Evolutionary conservation across 1,140 invertebrate genomes (phyloP).

Genomic region (Mamestra configurata): DNA sequence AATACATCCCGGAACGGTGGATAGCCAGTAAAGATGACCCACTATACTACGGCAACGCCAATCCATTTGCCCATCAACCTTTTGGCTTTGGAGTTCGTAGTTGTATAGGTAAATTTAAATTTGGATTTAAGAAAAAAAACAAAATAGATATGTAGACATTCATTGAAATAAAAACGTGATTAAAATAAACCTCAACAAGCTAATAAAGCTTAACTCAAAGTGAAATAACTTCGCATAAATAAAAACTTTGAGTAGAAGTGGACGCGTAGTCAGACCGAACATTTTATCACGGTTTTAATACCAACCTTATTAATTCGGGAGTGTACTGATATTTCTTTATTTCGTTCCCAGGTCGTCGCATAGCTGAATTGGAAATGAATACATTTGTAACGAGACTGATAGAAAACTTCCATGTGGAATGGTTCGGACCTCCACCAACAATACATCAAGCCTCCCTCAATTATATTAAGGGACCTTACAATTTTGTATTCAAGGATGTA

Average conservation of each 20-base stretch:
- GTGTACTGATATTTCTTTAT: not conserved
- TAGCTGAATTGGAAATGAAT: conserved; percentile 92
- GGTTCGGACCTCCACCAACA: conserved; percentile 79
- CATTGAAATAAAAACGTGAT: too few species aligned
- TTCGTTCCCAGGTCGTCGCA: conserved; percentile 87
- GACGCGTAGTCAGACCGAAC: too few species aligned
- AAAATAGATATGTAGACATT: not conserved
- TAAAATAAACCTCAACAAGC: too few species aligned
- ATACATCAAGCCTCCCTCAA: conserved; percentile 69
- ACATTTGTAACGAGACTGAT: conserved; percentile 89
- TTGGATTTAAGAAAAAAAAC: not conserved
- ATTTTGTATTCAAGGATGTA: conserved; percentile 82
- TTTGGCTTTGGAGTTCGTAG: conserved; percentile 90
- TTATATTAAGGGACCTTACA: conserved; percentile 75
- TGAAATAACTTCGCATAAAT: too few species aligned
- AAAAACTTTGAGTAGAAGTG: too few species aligned
- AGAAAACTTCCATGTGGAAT: conserved; percentile 88
- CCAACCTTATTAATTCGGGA: too few species aligned
- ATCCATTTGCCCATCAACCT: conserved; percentile 89
- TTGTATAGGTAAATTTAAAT: conserved; percentile 82
- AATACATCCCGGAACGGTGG: conserved; percentile 90
- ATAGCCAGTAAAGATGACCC: conserved; percentile 79
- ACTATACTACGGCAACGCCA: conserved; percentile 81
- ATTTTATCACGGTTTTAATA: too few species aligned
- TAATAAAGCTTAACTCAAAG: too few species aligned